Evolutionary conservation across 2,797 vertebrate species (phyloP), one percentile per base, ranked within the genome.

Genomic region (Spea hammondii): DNA sequence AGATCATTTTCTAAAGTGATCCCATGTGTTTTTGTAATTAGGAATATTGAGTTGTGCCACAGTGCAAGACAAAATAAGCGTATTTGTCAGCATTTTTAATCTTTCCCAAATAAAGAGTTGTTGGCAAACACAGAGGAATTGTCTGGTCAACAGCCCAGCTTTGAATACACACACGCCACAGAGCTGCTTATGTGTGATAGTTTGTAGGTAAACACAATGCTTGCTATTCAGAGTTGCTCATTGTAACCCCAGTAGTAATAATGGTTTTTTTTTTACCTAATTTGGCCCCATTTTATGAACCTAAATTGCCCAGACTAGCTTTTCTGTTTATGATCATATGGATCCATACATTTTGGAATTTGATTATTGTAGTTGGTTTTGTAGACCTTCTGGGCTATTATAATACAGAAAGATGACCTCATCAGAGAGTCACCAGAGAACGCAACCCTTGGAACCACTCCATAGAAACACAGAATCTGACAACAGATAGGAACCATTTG

Each of bases 61-160:
- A 83, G 86, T 88, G 89, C 89, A 88, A 89, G 90, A 92, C 91
- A 92, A 94, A 17, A 94, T 92, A 94, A 94, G 93, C 92, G 92
- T 92, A 90, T 92, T 95, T 94, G 93, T 97, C 95, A 95, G 94
- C 94, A 95, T 89, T 95, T 95, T 95, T 91, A 91, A 92, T 93
- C 91, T 92, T 93, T 89, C 90, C 89, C 90, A 91, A 91, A 92
- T 91, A 92, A 91, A 93, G 90, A 84, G 90, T 91, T 91, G 89
- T 89, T 94, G 92, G 93, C 91, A 89, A 91, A 90, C 32, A 75
- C 85, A 85, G 84, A 85, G 77, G 86, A 91, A 92, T 89, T 84
- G 93, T 92, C 91, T 93, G 94, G 67, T 95, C 95, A 96, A 92
- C 88, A 88, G 88, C 90, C 90, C 88, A 89, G 87, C 88, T 90